These are phyloP conservation scores for Scomber scombrus DNA, from an alignment of 2,113 vertebrate genomes.

Conservation along the genomic window DNA sequence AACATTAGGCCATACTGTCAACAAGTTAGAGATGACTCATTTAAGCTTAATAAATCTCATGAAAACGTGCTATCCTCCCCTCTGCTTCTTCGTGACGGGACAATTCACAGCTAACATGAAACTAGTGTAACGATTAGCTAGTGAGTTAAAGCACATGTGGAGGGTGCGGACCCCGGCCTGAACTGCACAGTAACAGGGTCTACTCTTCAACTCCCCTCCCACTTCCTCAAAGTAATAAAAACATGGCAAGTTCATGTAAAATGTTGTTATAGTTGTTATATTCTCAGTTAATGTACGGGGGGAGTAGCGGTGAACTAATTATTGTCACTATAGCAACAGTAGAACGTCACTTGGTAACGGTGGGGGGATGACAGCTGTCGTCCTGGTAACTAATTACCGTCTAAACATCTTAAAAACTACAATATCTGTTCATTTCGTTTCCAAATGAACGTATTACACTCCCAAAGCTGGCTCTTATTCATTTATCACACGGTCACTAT, in stretches of 20 bases:
- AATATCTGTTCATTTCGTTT: background rate
- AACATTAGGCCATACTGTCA: slow-evolving; percentile 58
- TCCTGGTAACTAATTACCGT: background rate
- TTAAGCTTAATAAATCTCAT: background rate
- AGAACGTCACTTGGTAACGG: background rate
- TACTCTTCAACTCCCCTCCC: background rate
- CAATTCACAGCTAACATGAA: background rate
- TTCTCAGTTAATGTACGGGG: too few species aligned
- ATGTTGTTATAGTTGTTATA: too few species aligned
- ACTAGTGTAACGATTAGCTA: background rate
- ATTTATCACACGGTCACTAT: slow-evolving; percentile 19
- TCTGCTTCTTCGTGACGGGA: rapidly evolving
- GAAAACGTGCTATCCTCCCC: background rate
- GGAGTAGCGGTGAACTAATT: too few species aligned
- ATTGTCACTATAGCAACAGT: background rate
- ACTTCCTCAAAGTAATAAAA: too few species aligned
- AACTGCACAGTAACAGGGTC: slow-evolving; percentile 1
- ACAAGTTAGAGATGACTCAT: slow-evolving; percentile 27
- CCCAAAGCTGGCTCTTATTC: background rate
- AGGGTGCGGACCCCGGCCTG: slow-evolving; percentile 30
- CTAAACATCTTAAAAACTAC: background rate
- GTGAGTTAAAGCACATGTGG: slow-evolving; percentile 52
- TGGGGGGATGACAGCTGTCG: background rate
- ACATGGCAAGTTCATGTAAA: too few species aligned
- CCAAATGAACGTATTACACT: background rate